Conservation (phyloP, 2,113 vertebrate species). For the Sylvicapra grimmia region DNA sequence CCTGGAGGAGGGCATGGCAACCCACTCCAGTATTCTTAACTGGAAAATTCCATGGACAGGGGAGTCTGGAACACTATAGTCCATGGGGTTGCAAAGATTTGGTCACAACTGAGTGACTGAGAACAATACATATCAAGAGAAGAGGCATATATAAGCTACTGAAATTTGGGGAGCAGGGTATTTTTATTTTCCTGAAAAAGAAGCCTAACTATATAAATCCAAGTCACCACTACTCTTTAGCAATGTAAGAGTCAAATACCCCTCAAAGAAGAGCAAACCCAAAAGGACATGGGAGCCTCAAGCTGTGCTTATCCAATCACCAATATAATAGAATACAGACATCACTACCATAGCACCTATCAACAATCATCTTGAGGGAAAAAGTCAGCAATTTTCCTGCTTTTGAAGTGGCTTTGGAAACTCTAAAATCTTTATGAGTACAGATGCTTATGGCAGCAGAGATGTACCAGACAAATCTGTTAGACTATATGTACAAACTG, state of each 20-base stretch:
- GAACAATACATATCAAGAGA: neutral
- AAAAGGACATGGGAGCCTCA: neutral
- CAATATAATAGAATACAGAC: neutral
- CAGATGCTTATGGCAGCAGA: neutral
- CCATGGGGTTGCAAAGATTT: neutral
- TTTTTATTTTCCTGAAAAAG: neutral
- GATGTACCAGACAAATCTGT: neutral
- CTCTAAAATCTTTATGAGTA: neutral
- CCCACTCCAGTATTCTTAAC: neutral
- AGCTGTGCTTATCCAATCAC: neutral
- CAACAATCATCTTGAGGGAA: neutral
- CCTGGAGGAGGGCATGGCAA: neutral
- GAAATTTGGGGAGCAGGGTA: neutral
- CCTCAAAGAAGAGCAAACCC: neutral
- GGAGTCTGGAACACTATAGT: neutral
- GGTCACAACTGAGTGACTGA: neutral
- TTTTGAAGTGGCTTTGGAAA: neutral
- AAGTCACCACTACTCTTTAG: neutral
- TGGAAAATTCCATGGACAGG: neutral
- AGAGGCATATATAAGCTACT: neutral
- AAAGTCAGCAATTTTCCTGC: neutral
- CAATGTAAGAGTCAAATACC: neutral
- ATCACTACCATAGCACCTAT: neutral
- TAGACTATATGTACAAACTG: neutral
- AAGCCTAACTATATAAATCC: neutral